Evolutionary conservation across 1,140 invertebrate genomes (phyloP), one percentile per base, ranked within the genome.

Genomic region (Zaprionus nigranus): DNA sequence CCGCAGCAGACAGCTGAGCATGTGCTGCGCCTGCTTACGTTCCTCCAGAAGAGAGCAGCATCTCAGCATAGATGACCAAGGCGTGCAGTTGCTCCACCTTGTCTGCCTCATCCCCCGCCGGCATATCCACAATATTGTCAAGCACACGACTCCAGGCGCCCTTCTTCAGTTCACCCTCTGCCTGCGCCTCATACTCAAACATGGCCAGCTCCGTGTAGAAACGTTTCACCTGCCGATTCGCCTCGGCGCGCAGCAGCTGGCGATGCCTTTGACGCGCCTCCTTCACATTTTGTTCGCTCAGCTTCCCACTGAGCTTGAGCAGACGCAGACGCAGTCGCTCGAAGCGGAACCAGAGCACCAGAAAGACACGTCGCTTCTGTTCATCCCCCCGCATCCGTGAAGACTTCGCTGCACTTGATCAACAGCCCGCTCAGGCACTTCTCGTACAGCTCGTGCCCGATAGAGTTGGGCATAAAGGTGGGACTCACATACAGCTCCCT

Each of bases 191-290:
- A 40, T 92, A 88, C 87, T 96, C 95, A 76, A 95, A 94, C 38
- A 95, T 87, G n/a, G 94, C 95, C 87, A 95, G 94, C 84, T 96
- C 95, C 2, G 93, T 92, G 80, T 95, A 96, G 64, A 94, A 73
- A 93, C 91, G 53, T 0, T 26, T 13, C 2, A 68, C 20, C 0
- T 12, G 1, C 0, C 79, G 75, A 78, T 96, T 94, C 43, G 93
- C 91, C 13, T 93, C 81, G 54, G 92, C 92, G 61, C 94, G 94
- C 0, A 96, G 61, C 43, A 95, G 93, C 2, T 93, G 92, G 38
- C 95, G 95, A 5, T 95, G 88, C 4, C 92, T 92, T 1, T 79
- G 81, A 43, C 94, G 94, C 1, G 94, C 82, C 53, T 93, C 93
- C 63, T 94, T 95, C 13, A 91, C 74, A 49, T 93, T 92, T 67